Evolutionary conservation across 1,140 invertebrate genomes (phyloP).

Genomic region (Heterodera schachtii): DNA sequence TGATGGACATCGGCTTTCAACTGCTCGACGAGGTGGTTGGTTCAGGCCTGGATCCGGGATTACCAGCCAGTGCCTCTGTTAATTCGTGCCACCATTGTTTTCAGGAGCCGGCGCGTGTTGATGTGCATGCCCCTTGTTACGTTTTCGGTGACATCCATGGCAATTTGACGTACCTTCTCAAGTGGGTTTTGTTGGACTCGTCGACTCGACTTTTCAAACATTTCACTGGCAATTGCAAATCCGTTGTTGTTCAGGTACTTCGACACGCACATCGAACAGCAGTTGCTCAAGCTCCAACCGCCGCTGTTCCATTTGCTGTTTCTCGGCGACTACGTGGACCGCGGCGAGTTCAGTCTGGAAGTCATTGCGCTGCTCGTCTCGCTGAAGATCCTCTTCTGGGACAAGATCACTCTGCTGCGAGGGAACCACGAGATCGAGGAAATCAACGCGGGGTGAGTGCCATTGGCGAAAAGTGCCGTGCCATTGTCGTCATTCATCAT

Average conservation of each 20-base stretch:
- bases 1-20: too few species aligned
- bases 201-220: too few species aligned
- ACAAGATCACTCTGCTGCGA: conserved; percentile 72
- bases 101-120: conserved; percentile 10
- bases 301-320: conserved; percentile 13
- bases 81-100: too few species aligned
- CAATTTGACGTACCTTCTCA: background rate
- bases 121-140: background rate
- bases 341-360: conserved; percentile 78
- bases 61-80: too few species aligned
- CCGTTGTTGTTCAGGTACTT: conserved; percentile 5
- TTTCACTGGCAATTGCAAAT: too few species aligned
- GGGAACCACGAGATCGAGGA: conserved; percentile 23
- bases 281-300: background rate
- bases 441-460: conserved; percentile 18
- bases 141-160: conserved; percentile 22
- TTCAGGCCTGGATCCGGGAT: too few species aligned
- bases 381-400: conserved; percentile 70
- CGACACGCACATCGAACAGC: background rate
- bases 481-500: background rate
- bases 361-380: conserved; percentile 71
- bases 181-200: conserved; percentile 31
- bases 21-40: too few species aligned
- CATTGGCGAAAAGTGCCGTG: background rate
- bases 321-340: conserved; percentile 45